A percentile compares a stretch with the other conserved stretches of the same genome.
phyloP scores from a whole-genome alignment of 2,113 vertebrate genomes.

The Cheilinus undulatus region DNA sequence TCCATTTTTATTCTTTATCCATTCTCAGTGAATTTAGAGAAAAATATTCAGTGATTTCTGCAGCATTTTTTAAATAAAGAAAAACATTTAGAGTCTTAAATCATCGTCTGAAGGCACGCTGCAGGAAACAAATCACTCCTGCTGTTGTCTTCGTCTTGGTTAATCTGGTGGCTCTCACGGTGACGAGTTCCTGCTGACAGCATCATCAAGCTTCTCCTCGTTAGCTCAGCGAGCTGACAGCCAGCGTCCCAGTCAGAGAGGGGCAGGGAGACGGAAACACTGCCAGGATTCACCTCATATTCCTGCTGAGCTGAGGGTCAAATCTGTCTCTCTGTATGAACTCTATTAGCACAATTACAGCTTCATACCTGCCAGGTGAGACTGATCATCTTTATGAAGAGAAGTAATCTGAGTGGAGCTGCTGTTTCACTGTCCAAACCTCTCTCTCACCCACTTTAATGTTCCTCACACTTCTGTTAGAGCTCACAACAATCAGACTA shows the following conservation, averaged over 20 bases:
- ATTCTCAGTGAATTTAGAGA: no score
- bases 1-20: no score
- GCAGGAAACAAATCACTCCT: not conserved
- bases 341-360: not conserved
- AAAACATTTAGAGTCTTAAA: no score
- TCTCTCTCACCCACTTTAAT: not conserved
- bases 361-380: not conserved
- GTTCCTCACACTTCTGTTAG: not conserved
- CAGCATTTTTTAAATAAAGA: no score
- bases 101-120: not conserved
- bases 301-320: not conserved
- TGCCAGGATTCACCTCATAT: not conserved
- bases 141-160: not conserved
- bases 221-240: conserved; percentile 9
- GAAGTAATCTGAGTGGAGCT: no score
- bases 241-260: not conserved
- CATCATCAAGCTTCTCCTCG: not conserved
- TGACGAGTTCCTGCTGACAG: not conserved
- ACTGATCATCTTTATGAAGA: conserved; percentile 15
- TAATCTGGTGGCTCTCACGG: not conserved
- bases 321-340: not conserved
- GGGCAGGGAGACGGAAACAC: not conserved
- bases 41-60: no score
- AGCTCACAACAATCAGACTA: conserved; percentile 3
- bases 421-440: not conserved